Percentiles rank a stretch among this genome's conserved stretches.
These are phyloP conservation scores for Eurypyga helias DNA, from an alignment of 2,113 vertebrate genomes.

Conservation along the genomic window DNA sequence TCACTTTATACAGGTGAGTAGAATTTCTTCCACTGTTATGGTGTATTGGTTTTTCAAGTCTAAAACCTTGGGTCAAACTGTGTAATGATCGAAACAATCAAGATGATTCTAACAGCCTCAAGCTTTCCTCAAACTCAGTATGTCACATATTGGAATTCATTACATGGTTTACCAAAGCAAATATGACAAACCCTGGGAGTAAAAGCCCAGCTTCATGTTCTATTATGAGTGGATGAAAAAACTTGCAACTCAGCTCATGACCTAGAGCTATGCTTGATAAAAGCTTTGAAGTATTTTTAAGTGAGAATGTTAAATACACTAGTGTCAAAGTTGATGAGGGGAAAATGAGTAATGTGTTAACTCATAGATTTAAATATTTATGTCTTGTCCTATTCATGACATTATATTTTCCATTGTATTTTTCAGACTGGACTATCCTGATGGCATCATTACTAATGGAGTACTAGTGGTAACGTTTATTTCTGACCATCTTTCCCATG, in stretches of 20 bases:
- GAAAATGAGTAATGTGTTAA: background rate
- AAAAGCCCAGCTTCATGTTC: background rate
- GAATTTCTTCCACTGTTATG: background rate
- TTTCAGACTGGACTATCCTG: constrained; percentile 73
- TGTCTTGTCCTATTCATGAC: background rate
- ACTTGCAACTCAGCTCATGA: background rate
- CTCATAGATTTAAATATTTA: background rate
- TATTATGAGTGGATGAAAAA: background rate
- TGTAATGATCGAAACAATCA: background rate
- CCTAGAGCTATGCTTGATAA: background rate
- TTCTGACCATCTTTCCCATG: background rate
- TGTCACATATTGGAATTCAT: background rate
- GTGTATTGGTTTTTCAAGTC: background rate
- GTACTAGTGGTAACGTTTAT: constrained; percentile 81
- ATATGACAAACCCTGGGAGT: background rate
- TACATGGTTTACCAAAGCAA: background rate
- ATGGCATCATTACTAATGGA: constrained; percentile 80
- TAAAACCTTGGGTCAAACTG: background rate
- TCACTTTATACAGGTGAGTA: background rate
- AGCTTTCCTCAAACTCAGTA: background rate
- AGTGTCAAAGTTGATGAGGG: background rate
- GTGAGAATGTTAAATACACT: background rate
- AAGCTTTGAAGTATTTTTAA: background rate
- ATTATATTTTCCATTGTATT: constrained; percentile 29
- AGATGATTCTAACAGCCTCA: background rate